Conservation (phyloP, 2,888 invertebrate genomes). For the Amphipoea oculea region DNA sequence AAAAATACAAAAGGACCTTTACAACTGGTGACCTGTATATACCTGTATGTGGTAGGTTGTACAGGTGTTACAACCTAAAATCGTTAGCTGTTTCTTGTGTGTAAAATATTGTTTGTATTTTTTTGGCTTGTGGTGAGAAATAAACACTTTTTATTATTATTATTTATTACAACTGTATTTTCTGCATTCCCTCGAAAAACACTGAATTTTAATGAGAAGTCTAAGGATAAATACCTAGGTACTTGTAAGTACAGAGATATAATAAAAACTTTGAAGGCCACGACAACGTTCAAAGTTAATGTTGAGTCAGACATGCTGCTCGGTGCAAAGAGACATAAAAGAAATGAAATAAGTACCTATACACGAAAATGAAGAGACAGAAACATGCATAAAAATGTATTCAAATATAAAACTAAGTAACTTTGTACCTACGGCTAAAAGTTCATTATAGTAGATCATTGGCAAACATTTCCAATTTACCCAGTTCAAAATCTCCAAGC, state of each 20-base stretch:
- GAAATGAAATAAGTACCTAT: background rate
- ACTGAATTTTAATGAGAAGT: background rate
- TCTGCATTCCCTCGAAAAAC: background rate
- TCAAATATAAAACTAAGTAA: background rate
- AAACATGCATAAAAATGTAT: background rate
- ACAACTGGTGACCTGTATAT: no score
- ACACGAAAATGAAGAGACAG: background rate
- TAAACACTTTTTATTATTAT: no score
- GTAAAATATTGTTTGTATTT: no score
- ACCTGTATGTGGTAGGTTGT: no score
- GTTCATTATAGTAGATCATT: background rate
- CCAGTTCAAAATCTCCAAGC: background rate
- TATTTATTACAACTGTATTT: background rate
- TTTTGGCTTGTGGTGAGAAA: no score
- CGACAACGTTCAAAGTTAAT: slow-evolving; percentile 2
- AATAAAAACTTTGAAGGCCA: slow-evolving; percentile 10
- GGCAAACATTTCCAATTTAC: background rate
- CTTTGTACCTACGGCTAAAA: background rate
- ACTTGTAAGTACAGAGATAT: background rate
- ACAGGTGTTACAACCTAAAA: no score
- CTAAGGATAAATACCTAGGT: slow-evolving; percentile 14
- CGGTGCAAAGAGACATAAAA: background rate
- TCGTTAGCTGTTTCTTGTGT: no score
- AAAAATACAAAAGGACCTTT: background rate
- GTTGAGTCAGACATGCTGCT: slow-evolving; percentile 24